Evolutionary conservation across 2,888 invertebrate species (phyloP).

Genomic region (Actias luna): DNA sequence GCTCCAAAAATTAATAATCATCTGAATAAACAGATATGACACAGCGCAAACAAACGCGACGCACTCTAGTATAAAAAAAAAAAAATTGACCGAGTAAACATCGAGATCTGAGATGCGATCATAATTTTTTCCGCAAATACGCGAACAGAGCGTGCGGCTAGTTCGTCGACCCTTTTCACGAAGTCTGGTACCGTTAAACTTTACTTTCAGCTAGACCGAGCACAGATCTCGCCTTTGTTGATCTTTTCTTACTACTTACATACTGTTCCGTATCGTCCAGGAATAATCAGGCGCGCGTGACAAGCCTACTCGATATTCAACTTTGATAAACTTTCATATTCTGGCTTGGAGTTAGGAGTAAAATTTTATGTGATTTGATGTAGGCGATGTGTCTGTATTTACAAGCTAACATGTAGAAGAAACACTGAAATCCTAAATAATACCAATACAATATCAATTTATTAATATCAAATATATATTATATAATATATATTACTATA

Average conservation of each 20-base stretch:
- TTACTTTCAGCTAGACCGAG: slow-evolving; percentile 59
- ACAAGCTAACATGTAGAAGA: too few species aligned
- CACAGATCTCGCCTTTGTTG: slow-evolving; percentile 18
- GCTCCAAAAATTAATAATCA: background rate
- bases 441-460: too few species aligned
- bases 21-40: background rate
- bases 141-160: slow-evolving; percentile 33
- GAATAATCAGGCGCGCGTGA: slow-evolving; percentile 4
- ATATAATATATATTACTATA: too few species aligned
- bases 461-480: too few species aligned
- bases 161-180: slow-evolving; percentile 56
- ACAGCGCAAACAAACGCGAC: background rate
- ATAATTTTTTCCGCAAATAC: slow-evolving; percentile 53
- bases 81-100: slow-evolving; percentile 3
- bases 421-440: too few species aligned
- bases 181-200: slow-evolving; percentile 50
- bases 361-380: too few species aligned
- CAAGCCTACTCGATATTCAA: background rate
- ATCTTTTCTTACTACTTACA: slow-evolving; percentile 16
- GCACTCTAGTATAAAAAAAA: background rate
- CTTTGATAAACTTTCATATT: background rate
- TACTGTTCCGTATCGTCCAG: background rate
- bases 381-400: too few species aligned
- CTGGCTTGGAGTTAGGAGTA: background rate
- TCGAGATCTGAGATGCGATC: slow-evolving; percentile 31